phyloP scores from a whole-genome alignment of 2,888 invertebrate species.

The Ochlodes sylvanus region DNA sequence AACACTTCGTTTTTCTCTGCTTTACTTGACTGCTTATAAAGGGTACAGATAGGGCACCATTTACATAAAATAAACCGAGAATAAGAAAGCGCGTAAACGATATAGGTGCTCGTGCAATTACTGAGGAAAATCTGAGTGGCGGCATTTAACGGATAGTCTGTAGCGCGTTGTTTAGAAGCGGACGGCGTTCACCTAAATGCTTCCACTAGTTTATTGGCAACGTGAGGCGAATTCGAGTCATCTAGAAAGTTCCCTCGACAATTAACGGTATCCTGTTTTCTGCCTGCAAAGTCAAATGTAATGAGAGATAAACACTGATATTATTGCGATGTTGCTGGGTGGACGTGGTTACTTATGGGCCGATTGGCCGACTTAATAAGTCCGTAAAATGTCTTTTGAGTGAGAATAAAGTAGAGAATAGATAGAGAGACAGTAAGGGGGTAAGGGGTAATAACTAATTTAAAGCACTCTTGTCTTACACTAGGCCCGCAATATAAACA shows the following conservation, averaged over 20 bases:
- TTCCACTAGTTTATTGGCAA: slow-evolving; percentile 37
- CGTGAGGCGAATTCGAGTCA: slow-evolving; percentile 33
- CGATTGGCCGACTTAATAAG: too few species aligned
- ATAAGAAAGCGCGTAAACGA: background rate
- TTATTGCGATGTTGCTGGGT: slow-evolving; percentile 31
- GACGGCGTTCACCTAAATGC: slow-evolving; percentile 61
- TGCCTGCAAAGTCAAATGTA: slow-evolving; percentile 70
- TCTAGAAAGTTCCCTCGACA: slow-evolving; percentile 44
- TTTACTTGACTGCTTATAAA: slow-evolving; percentile 28
- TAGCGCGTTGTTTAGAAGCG: slow-evolving; percentile 59
- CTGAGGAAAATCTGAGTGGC: slow-evolving; percentile 54
- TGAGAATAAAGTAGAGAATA: too few species aligned
- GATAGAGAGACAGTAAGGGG: too few species aligned
- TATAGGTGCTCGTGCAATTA: slow-evolving; percentile 48
- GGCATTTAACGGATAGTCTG: slow-evolving; percentile 54
- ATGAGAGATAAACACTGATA: slow-evolving; percentile 58
- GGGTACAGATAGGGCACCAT: slow-evolving; percentile 30
- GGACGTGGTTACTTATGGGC: too few species aligned
- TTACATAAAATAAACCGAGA: slow-evolving; percentile 34
- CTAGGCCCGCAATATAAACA: too few species aligned
- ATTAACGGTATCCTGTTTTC: slow-evolving; percentile 48
- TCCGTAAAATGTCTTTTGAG: too few species aligned
- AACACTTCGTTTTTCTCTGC: slow-evolving; percentile 30
- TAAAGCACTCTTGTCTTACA: too few species aligned
- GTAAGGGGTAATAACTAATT: too few species aligned